Evolutionary conservation across 2,113 vertebrate species (phyloP).

Genomic region (Carassius carassius): DNA sequence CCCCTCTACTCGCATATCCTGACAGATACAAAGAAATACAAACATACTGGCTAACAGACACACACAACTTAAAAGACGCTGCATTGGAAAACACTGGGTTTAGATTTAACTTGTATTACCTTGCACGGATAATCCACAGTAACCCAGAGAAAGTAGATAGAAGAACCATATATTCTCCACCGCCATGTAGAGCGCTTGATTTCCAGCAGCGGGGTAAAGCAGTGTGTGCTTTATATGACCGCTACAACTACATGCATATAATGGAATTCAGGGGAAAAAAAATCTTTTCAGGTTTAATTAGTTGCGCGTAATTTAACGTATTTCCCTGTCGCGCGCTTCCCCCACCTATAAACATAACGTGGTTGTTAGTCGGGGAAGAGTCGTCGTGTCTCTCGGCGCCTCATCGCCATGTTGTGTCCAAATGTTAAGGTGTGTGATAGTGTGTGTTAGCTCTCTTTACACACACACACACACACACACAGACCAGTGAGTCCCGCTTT

Average conservation of each 20-base stretch:
- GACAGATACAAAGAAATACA: conserved; percentile 50
- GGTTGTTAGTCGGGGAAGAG: conserved; percentile 68
- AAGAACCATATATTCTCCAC: conserved; percentile 75
- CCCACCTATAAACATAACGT: conserved; percentile 52
- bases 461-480: neutral
- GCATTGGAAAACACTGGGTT: neutral
- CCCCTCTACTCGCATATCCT: conserved; percentile 39
- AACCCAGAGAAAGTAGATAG: conserved; percentile 74
- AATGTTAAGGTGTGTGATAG: conserved; percentile 64
- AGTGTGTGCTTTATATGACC: conserved; percentile 64
- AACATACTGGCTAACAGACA: neutral
- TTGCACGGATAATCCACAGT: conserved; percentile 72
- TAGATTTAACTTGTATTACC: conserved; percentile 66
- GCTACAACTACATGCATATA: conserved; percentile 69
- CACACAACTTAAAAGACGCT: neutral
- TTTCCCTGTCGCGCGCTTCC: conserved; percentile 55
- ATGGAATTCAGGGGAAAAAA: conserved; percentile 62
- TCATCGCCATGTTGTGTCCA: conserved; percentile 82
- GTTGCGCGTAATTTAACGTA: conserved; percentile 46
- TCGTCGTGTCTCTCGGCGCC: conserved; percentile 77
- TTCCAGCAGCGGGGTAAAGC: conserved; percentile 69
- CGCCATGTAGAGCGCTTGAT: conserved; percentile 81
- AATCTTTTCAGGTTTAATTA: conserved; percentile 62
- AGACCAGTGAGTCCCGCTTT: conserved; percentile 59
- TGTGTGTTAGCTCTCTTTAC: conserved; percentile 61